Conservation (phyloP, 2,113 vertebrate genomes). For the Rhodinocichla rosea region DNA sequence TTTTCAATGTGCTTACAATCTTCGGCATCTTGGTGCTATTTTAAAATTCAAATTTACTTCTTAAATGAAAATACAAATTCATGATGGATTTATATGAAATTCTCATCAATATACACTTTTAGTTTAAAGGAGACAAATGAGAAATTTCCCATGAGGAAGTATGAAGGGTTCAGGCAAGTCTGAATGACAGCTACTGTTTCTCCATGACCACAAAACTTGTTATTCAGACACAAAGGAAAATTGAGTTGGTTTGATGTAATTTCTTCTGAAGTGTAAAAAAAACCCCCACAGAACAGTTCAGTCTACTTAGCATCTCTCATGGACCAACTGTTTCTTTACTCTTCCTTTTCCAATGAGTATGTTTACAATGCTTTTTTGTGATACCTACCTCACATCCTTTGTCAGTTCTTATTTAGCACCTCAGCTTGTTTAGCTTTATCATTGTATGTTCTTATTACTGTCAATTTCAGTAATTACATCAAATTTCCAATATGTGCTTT, state of each 20-base stretch:
- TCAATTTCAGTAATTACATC: neutral
- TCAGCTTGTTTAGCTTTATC: neutral
- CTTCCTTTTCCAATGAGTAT: neutral
- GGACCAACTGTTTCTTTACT: neutral
- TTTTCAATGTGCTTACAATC: neutral
- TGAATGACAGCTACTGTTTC: neutral
- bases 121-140: neutral
- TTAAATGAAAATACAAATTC: neutral
- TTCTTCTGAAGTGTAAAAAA: neutral
- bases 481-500: neutral
- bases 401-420: neutral
- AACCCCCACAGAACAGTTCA: neutral
- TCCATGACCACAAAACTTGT: neutral
- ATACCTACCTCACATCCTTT: neutral
- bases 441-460: neutral
- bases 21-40: neutral
- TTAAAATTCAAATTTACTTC: neutral
- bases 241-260: neutral
- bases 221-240: neutral
- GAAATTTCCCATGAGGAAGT: neutral
- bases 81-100: neutral
- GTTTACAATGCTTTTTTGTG: neutral
- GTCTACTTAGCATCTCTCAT: neutral
- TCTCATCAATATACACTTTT: neutral
- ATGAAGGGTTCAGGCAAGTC: neutral